Conservation (phyloP, 2,797 vertebrate genomes). For the Sphaeramia orbicularis region DNA sequence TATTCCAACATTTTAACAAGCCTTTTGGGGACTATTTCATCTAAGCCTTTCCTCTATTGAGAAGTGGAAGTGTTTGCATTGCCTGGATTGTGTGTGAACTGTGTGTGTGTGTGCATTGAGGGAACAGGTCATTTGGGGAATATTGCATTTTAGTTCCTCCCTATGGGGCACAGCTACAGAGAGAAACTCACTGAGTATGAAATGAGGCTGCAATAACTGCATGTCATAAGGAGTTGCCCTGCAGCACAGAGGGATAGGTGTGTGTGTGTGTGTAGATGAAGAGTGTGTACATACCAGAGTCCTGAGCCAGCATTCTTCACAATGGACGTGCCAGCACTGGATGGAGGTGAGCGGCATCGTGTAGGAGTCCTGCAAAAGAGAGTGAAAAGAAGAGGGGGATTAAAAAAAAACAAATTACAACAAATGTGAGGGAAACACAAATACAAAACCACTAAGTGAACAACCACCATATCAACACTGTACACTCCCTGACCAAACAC, state of each 20-base stretch:
- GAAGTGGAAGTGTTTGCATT: conserved; percentile 58
- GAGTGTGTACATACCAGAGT: conserved; percentile 89
- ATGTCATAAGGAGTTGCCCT: conserved; percentile 43
- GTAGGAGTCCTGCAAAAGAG: conserved; percentile 90
- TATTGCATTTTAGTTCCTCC: conserved; percentile 66
- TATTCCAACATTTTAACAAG: conserved; percentile 73
- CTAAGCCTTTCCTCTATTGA: conserved; percentile 43
- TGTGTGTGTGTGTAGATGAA: conserved; percentile 10
- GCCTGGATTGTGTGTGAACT: conserved; percentile 32
- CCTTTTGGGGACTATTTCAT: conserved; percentile 72
- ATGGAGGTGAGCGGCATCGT: conserved; percentile 98
- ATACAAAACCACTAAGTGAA: neutral
- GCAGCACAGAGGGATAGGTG: conserved; percentile 17
- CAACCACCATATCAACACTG: conserved; percentile 32
- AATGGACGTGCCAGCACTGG: conserved; percentile 99
- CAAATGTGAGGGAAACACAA: neutral
- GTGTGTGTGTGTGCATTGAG: conserved; percentile 5
- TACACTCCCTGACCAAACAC: conserved; percentile 52
- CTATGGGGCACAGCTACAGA: conserved; percentile 53
- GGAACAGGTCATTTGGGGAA: conserved; percentile 67
- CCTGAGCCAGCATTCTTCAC: conserved; percentile 99
- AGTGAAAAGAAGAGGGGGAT: neutral
- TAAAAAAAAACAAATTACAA: neutral
- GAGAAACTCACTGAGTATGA: conserved; percentile 68
- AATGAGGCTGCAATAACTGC: conserved; percentile 71